Base-by-base conservation (phyloP, 1,140 invertebrate species). In the Heliconius himera region DNA sequence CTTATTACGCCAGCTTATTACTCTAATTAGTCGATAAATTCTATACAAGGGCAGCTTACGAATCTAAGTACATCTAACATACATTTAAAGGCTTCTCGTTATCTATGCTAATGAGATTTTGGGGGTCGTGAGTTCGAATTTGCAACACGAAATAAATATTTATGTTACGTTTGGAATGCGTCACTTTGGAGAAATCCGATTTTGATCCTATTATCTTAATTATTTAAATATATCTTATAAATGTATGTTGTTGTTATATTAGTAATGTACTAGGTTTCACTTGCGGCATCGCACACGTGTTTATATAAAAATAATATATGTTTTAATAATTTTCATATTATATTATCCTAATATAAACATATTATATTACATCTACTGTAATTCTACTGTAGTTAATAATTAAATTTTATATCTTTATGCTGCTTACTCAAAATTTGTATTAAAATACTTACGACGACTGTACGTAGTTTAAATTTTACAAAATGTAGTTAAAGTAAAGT, bases 61-160 rank as follows among this genome's bases (percentile, higher is more conserved):
- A 26, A 66, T 22, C 26, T 26, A 66, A 66, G 60, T 26, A 29
- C 60, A 22, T n/a, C 20, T 60, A 60, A 60, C 56, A 66, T 66
- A 66, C 22, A 29, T 66, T 66, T 66, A 66, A 66, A 66, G 60
- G 60, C n/a, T 66, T 66, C 60, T 16, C 22, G 22, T 26, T 66
- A 66, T 26, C 22, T 66, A 66, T 66, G 60, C 8, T 66, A 66
- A 66, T 66, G 22, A 66, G 60, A 66, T 66, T 66, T 66, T 26
- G 22, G 60, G 60, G 60, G 60, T 66, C 60, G 13, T 26, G 22
- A 66, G 60, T 66, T 66, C 26, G 22, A 29, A 66, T 66, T 66
- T 66, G 22, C 1, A 36, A 36, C 60, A n/a, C 20, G 20, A 66
- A 66, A 66, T 26, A 26, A 66, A 26, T 66, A 26, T 26, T 66